Base-by-base conservation (phyloP, 2,888 invertebrate genomes). In the Lacanobia wlatinum region DNA sequence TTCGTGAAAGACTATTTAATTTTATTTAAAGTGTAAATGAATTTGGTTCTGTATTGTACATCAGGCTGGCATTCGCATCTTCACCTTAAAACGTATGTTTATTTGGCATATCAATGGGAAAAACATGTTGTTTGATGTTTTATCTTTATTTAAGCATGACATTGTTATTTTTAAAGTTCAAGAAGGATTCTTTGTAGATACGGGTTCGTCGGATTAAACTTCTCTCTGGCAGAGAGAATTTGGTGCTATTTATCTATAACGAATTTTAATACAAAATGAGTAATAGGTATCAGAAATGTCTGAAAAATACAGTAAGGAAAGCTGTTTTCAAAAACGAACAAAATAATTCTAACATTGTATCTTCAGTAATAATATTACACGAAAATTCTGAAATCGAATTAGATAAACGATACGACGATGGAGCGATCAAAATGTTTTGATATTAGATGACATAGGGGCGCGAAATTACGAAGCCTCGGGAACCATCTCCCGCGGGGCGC, bases 341-440 rank as follows among this genome's bases (percentile, higher is more conserved):
- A 40, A 67, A 50, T 48, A 28, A 63, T 60, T 28, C 9, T 3
- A 40, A 58, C 28, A 21, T 21, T 52, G 60, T 75, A 52, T 80
- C 23, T 56, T 12, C 63, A 23, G 46, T 75, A 55, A 75, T 28
- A 46, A 48, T 12, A 16, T 80, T 52, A 69, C 12, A 52, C 46
- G 61, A 79, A 46, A 50, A 73, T 28, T 23, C 50, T 38, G 48
- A 38, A 62, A 65, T 66, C 34, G 65, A 67, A 74, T 80, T 66
- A 63, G 50, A 46, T 77, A 69, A 66, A 70, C 73, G 69, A 82
- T 63, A 64, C 65, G 62, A 68, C 48, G 67, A 59, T 21, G 63
- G 53, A 48, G 52, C 76, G 73, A 76, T 67, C 71, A 82, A 77
- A 78, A 71, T 77, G 72, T 79, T 79, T 77, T 67, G 63, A 79